Percentiles rank a stretch among this genome's conserved stretches.
These are phyloP conservation scores for Drosophila willistoni DNA, from an alignment of 1,140 invertebrate genomes.

Conservation along the genomic window DNA sequence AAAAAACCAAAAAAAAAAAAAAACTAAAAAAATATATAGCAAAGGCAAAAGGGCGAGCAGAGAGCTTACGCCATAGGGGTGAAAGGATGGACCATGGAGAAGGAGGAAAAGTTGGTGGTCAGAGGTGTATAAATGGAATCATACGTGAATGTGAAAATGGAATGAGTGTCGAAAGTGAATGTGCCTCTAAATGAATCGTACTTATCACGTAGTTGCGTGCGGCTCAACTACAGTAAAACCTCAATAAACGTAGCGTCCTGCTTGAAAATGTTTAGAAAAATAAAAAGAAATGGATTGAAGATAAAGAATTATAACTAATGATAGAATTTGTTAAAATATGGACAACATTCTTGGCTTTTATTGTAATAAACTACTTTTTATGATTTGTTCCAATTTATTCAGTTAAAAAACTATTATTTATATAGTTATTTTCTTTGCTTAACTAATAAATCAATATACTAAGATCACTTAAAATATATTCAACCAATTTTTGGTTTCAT, in stretches of 20 bases:
- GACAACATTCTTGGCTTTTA: no score
- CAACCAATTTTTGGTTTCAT: background rate
- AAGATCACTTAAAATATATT: conserved; percentile 7
- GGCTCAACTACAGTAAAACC: conserved; percentile 45
- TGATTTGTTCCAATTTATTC: no score
- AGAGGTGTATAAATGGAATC: conserved; percentile 59
- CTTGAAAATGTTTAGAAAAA: background rate
- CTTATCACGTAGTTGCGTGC: conserved; percentile 52
- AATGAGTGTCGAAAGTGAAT: conserved; percentile 45
- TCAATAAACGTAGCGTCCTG: conserved; percentile 3
- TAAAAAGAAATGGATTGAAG: no score
- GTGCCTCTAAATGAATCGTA: conserved; percentile 60
- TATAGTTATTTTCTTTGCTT: background rate
- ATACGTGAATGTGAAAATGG: conserved; percentile 17
- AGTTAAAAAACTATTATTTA: background rate
- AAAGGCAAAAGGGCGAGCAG: conserved; percentile 1
- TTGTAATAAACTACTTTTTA: no score
- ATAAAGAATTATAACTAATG: no score
- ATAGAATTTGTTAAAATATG: no score
- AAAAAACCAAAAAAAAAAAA: conserved; percentile 45
- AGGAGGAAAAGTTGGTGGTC: conserved; percentile 1
- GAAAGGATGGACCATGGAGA: background rate
- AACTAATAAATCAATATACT: conserved; percentile 15
- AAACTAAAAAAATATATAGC: no score
- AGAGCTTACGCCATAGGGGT: conserved; percentile 31